A percentile compares a stretch with the other conserved stretches of the same genome.
Conservation (phyloP, 1,140 invertebrate species). For the Bombus cullumanus region DNA sequence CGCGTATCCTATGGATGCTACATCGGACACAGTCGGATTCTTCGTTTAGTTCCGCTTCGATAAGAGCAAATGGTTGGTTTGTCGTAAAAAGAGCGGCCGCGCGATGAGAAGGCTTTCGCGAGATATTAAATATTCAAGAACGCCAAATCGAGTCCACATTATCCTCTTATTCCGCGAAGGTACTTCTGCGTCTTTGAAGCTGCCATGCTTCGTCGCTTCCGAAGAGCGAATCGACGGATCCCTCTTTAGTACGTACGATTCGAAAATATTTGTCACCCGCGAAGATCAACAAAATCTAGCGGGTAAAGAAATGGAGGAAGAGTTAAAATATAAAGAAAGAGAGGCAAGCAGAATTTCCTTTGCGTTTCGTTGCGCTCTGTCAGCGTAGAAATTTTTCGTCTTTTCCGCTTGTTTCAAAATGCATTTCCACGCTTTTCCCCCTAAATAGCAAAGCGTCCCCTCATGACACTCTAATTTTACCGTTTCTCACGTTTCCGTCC, state of each 20-base stretch:
- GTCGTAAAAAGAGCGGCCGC: constrained; percentile 21
- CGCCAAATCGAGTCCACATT: constrained; percentile 69
- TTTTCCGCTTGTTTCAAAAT: constrained; percentile 25
- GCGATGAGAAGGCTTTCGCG: constrained; percentile 52
- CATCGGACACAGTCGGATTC: constrained; percentile 33
- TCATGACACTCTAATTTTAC: constrained; percentile 21
- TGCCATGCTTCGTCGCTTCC: constrained; percentile 41
- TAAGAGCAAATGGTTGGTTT: constrained; percentile 35
- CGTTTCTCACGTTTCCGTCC: neutral
- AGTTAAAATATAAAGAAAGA: neutral
- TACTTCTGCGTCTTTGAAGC: constrained; percentile 56
- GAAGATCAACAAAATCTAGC: constrained; percentile 64
- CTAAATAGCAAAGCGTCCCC: neutral
- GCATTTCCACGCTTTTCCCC: neutral
- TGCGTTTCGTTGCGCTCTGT: neutral
- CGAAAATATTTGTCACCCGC: constrained; percentile 66
- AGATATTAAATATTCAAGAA: constrained; percentile 74
- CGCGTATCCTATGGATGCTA: constrained; percentile 26
- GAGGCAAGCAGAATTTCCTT: neutral
- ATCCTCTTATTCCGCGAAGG: constrained; percentile 69
- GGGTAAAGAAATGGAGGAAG: neutral
- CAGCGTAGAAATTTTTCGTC: neutral
- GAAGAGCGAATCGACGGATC: constrained; percentile 51
- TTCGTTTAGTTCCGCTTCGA: constrained; percentile 59
- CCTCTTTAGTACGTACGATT: constrained; percentile 57